Evolutionary conservation across 1,140 invertebrate species (phyloP), one percentile per base, ranked within the genome.

Genomic region (Dolichoris vasculosae): DNA sequence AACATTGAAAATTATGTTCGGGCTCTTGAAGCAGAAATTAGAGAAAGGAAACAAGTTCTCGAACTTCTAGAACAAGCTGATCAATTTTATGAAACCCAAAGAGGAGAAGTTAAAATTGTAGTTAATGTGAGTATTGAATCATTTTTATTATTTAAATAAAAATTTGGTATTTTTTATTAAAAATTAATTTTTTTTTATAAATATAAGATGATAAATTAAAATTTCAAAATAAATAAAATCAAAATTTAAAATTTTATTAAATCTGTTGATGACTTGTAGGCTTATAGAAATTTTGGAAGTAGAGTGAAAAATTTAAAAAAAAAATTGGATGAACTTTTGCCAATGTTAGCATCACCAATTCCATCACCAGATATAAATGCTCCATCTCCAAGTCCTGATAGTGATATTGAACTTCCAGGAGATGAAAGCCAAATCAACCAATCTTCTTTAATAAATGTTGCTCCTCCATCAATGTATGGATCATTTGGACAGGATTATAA

Each of bases 31-130:
- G 94, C 96, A 64, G 97, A 98, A 93, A 96, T 98, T n/a, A 95
- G 96, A 80, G 96, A 97, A 78, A 94, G 98, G 85, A 95, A 95
- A 78, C 94, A 95, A 40, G 93, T 99, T 51, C 94, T 98, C 75
- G 95, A 96, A 15, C 90, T 96, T 30, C 90, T 98, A 46, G 96
- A 96, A 81, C 96, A 97, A 77, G 96, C 96, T 32, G 96, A 97
- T 89, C 95, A 96, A 81, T 98, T 97, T 93, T 98, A 98, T 92
- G 96, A 97, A 82, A 97, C 96, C 30, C 97, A 99, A 92, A 95
- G 96, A 79, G 96, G 96, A 43, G 98, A 99, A 95, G 98, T 98
- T 4, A 98, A 98, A 95, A 96, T 98, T 89, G 98, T 99, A 43
- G 96, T 96, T 64, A 97, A 97, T 95, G 97, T 98, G 94, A 96